Evolutionary conservation across 2,797 vertebrate genomes (phyloP).

Genomic region (Taenioides sp.): DNA sequence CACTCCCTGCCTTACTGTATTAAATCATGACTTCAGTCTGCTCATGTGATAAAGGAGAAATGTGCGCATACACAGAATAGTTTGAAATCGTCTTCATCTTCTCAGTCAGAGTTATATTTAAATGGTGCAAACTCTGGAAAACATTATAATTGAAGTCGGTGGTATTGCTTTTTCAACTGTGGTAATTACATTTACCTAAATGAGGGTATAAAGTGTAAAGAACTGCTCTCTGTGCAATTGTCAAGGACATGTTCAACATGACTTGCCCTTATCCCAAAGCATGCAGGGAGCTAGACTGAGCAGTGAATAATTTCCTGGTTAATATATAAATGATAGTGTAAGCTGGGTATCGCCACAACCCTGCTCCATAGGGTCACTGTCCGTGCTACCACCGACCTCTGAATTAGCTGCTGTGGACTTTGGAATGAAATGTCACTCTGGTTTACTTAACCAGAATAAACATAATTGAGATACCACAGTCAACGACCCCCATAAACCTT

Average conservation of each 20-base stretch:
- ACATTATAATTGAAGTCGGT: neutral
- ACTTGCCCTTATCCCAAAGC: neutral
- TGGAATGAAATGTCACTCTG: slow-evolving; percentile 24
- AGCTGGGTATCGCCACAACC: slow-evolving; percentile 16
- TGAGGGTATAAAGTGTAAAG: neutral
- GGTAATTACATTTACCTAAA: neutral
- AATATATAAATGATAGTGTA: slow-evolving; percentile 19
- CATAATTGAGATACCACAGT: neutral
- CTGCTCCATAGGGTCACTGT: slow-evolving; percentile 42
- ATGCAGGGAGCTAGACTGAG: neutral
- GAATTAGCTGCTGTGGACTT: slow-evolving; percentile 43
- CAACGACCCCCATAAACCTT: slow-evolving; percentile 2
- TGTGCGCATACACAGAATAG: neutral
- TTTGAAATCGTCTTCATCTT: neutral
- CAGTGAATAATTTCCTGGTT: slow-evolving; percentile 3
- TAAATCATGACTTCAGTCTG: slow-evolving; percentile 30
- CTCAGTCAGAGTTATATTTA: neutral
- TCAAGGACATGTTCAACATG: neutral
- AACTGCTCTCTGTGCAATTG: neutral
- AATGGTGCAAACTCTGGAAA: neutral
- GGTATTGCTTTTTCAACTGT: neutral
- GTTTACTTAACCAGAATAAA: slow-evolving; percentile 35
- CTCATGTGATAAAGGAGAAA: slow-evolving; percentile 22
- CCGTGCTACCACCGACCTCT: slow-evolving; percentile 17
- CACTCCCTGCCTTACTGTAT: slow-evolving; percentile 27